Conservation (phyloP, 2,797 vertebrate genomes). For the Rachycentron canadum region DNA sequence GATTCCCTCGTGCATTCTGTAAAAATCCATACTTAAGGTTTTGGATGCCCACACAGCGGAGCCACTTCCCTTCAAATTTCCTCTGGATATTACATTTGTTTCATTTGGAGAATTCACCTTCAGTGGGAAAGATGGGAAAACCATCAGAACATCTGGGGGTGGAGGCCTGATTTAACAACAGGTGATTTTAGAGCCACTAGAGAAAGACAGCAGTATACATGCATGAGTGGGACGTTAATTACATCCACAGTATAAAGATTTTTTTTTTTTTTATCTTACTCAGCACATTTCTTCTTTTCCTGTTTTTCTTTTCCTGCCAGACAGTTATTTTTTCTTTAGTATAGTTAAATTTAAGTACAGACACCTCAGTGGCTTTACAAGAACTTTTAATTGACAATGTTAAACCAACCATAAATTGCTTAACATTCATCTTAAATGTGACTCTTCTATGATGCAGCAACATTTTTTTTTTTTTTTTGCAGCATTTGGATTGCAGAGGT, state of each 20-base stretch:
- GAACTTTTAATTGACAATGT: slow-evolving; percentile 55
- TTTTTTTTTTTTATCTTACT: slow-evolving; percentile 20
- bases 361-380: slow-evolving; percentile 34
- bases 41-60: slow-evolving; percentile 14
- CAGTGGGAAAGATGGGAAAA: slow-evolving; percentile 77
- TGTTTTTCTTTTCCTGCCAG: slow-evolving; percentile 23
- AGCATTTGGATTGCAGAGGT: slow-evolving; percentile 32
- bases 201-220: slow-evolving; percentile 69
- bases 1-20: not conserved
- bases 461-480: slow-evolving; percentile 50
- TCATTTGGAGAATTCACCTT: slow-evolving; percentile 60
- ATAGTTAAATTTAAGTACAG: slow-evolving; percentile 44
- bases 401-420: slow-evolving; percentile 50
- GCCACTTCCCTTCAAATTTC: slow-evolving; percentile 22
- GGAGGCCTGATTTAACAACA: slow-evolving; percentile 26
- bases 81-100: slow-evolving; percentile 49
- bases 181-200: slow-evolving; percentile 59
- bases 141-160: slow-evolving; percentile 67
- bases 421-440: slow-evolving; percentile 15
- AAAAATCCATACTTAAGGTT: slow-evolving; percentile 22
- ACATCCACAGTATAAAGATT: slow-evolving; percentile 42
- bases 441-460: slow-evolving; percentile 39
- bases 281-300: slow-evolving; percentile 48
- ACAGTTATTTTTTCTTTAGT: not conserved
- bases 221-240: slow-evolving; percentile 80